A percentile compares a stretch with the other conserved stretches of the same genome.
Evolutionary conservation across 2,888 invertebrate species (phyloP).

Genomic region (Eristalinus aeneus): DNA sequence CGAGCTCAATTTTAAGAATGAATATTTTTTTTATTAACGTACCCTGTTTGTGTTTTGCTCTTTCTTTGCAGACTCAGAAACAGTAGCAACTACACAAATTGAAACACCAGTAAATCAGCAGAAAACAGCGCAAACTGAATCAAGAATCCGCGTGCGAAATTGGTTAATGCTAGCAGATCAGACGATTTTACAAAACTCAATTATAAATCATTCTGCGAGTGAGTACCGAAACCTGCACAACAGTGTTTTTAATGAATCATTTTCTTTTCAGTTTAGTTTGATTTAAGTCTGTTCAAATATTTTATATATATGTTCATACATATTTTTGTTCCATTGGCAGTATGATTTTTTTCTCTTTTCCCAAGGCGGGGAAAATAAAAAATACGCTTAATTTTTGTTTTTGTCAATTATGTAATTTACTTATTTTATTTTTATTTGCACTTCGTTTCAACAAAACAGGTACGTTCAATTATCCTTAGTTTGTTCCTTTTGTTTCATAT

Average conservation of each 20-base stretch:
- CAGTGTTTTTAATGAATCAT: slow-evolving; percentile 3
- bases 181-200: slow-evolving; percentile 76
- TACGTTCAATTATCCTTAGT: slow-evolving; percentile 57
- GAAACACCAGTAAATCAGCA: slow-evolving; percentile 34
- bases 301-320: slow-evolving; percentile 1
- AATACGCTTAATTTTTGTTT: slow-evolving; percentile 32
- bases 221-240: slow-evolving; percentile 44
- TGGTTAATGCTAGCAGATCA: slow-evolving; percentile 80
- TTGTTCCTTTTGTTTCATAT: slow-evolving; percentile 28
- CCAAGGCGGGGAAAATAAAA: slow-evolving; percentile 16
- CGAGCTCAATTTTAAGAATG: neutral
- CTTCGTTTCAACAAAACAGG: slow-evolving; percentile 66
- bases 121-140: slow-evolving; percentile 73
- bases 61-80: neutral
- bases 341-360: neutral
- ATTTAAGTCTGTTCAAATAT: slow-evolving; percentile 13
- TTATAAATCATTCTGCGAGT: slow-evolving; percentile 57
- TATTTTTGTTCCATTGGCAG: neutral
- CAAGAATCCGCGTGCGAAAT: slow-evolving; percentile 80
- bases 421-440: slow-evolving; percentile 16
- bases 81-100: slow-evolving; percentile 4
- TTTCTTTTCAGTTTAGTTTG: neutral
- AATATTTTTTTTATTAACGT: slow-evolving; percentile 36
- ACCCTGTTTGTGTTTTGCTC: slow-evolving; percentile 2
- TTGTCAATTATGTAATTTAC: slow-evolving; percentile 35